phyloP scores from a whole-genome alignment of 2,113 vertebrate species.

The Forbesichthys papilliferus region DNA sequence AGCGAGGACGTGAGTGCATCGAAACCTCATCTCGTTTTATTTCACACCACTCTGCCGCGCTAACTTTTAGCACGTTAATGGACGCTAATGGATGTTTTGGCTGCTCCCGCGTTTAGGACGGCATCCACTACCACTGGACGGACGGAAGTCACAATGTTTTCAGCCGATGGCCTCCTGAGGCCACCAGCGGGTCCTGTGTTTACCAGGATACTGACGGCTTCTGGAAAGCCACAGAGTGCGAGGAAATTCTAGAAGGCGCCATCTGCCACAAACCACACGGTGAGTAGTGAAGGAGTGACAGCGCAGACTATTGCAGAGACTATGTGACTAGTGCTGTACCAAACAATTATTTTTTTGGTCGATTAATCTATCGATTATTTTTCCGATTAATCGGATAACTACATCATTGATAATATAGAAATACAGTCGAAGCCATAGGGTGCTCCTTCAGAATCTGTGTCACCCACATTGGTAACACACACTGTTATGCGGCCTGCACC shows the following conservation, averaged over 20 bases:
- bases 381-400: too few species aligned
- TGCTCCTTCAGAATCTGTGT: too few species aligned
- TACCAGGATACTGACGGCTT: slow-evolving; percentile 88
- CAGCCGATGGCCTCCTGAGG: slow-evolving; percentile 85
- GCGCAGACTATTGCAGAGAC: too few species aligned
- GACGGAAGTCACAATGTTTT: slow-evolving; percentile 86
- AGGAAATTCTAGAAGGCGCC: slow-evolving; percentile 78
- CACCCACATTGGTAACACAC: too few species aligned
- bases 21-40: background rate
- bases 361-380: too few species aligned
- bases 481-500: too few species aligned
- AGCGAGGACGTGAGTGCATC: slow-evolving; percentile 84
- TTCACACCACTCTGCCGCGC: background rate
- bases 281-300: slow-evolving; percentile 59
- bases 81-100: background rate
- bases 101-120: slow-evolving; percentile 70
- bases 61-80: background rate
- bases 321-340: too few species aligned
- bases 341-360: too few species aligned
- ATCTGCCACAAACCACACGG: slow-evolving; percentile 85
- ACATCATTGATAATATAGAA: too few species aligned
- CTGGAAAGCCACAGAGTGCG: slow-evolving; percentile 89
- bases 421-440: too few species aligned
- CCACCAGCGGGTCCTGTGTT: slow-evolving; percentile 80
- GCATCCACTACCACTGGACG: slow-evolving; percentile 87